Base-by-base conservation (phyloP, 2,797 vertebrate species). In the Sphenopsis melanotis region DNA sequence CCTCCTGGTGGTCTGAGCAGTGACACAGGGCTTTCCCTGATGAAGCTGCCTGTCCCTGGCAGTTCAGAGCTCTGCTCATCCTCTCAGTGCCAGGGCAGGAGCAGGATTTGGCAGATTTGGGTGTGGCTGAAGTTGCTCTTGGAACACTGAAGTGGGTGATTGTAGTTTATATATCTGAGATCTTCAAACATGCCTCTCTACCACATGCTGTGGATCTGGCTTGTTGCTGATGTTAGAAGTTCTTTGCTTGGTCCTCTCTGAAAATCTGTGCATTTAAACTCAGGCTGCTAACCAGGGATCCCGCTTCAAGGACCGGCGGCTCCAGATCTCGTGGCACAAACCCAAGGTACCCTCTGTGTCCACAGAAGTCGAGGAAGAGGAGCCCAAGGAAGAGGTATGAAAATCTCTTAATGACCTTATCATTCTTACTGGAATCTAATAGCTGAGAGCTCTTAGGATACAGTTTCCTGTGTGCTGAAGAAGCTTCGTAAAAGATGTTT, bases 251-350 rank as follows among this genome's bases (percentile, higher is more conserved):
- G 14, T 32, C 12, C 30, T 55, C 3, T 59, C 36, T 93, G 61
- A 89, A 52, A 86, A 26, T n/a, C 2, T 42, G 52, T 78, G 91
- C 12, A 3, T 94, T 82, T 91, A 9, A 88, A 90, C 93, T 30
- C 89, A 98, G 99, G 99, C 99, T 97, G 98, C 99, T 95, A 99
- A 99, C 98, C 99, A 99, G 97, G 99, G 99, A 60, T 99, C 99
- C 42, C 99, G 98, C 92, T 99, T 99, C 97, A 99, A 99, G 98
- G 99, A 99, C 93, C 98, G 99, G 29, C 97, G 98, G 95, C 98
- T 99, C 75, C 99, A 99, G 96, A 99, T 99, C 95, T 98, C 99
- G 10, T 99, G 99, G 99, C 99, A 99, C 98, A 99, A 99, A 96
- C 99, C 99, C 60, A 99, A 99, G 98, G 99, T 98, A 59, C 98